Evolutionary conservation across 2,888 invertebrate species (phyloP).

Genomic region (Acrobasis consociella): DNA sequence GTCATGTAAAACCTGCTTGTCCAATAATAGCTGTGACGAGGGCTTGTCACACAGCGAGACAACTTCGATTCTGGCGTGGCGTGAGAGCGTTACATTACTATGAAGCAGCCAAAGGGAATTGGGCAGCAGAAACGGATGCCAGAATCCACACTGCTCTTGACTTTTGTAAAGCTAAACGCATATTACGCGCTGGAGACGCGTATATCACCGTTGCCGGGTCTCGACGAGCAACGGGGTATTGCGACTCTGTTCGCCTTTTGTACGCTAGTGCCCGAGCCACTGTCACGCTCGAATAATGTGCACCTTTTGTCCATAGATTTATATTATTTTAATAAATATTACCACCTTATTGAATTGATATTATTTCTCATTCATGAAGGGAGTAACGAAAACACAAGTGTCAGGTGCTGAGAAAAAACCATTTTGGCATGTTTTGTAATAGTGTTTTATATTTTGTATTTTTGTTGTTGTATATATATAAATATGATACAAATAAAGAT

Average conservation of each 20-base stretch:
- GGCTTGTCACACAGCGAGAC: slow-evolving; percentile 85
- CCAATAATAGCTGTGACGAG: slow-evolving; percentile 90
- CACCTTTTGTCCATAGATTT: neutral
- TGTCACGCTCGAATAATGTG: slow-evolving; percentile 35
- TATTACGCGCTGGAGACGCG: slow-evolving; percentile 67
- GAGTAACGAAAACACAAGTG: too few relatives aligned
- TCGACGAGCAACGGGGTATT: slow-evolving; percentile 68
- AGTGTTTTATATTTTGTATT: too few relatives aligned
- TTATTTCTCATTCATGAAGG: too few relatives aligned
- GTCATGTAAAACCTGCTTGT: slow-evolving; percentile 87
- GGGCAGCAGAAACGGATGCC: slow-evolving; percentile 63
- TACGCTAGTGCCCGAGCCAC: slow-evolving; percentile 69
- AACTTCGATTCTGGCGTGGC: slow-evolving; percentile 79
- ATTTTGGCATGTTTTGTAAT: too few relatives aligned
- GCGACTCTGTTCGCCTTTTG: slow-evolving; percentile 65
- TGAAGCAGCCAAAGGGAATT: slow-evolving; percentile 56
- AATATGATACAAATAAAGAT: too few relatives aligned
- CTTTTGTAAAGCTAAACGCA: slow-evolving; percentile 72
- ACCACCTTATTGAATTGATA: too few relatives aligned
- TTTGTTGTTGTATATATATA: too few relatives aligned
- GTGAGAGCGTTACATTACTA: slow-evolving; percentile 80
- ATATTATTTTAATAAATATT: too few relatives aligned
- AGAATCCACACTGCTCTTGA: slow-evolving; percentile 66
- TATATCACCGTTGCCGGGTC: slow-evolving; percentile 67
- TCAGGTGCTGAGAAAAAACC: too few relatives aligned